These are phyloP conservation scores for Pyrgus malvae DNA, from an alignment of 2,888 invertebrate species.

Conservation along the genomic window DNA sequence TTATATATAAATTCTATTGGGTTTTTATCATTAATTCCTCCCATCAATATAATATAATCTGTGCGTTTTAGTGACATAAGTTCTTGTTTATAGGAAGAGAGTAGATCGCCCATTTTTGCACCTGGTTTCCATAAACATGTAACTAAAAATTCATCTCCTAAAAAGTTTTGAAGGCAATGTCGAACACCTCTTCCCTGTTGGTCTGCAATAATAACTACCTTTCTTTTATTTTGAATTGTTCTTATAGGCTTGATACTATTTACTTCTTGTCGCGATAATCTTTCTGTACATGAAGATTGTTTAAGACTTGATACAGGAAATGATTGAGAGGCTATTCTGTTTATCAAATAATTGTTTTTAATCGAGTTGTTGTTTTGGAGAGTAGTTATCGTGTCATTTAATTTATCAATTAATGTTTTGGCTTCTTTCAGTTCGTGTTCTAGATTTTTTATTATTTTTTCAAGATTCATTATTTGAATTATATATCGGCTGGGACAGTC, in stretches of 20 bases:
- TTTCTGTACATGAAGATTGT: not conserved
- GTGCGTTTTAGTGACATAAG: not conserved
- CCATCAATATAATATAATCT: slow-evolving; percentile 4
- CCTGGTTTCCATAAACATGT: slow-evolving; percentile 7
- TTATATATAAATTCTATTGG: not conserved
- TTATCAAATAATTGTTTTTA: not conserved
- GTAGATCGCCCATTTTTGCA: not conserved
- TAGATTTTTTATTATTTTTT: not conserved
- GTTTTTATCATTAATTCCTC: slow-evolving; percentile 2
- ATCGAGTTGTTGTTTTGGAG: not conserved
- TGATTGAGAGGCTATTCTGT: not conserved
- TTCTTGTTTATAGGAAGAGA: slow-evolving; percentile 11
- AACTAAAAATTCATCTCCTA: slow-evolving; percentile 7
- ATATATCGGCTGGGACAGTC: not conserved
- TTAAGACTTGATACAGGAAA: not conserved
- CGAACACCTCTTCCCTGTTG: slow-evolving; percentile 11
- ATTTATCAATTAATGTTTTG: not conserved
- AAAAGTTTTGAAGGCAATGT: not conserved
- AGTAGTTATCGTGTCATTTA: not conserved
- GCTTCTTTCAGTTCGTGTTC: not conserved
- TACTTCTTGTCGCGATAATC: not conserved
- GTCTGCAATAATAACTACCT: slow-evolving; percentile 8
- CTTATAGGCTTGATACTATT: not conserved
- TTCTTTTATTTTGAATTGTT: slow-evolving; percentile 1
- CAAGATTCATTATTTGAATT: not conserved